Base-by-base conservation (phyloP, 1,140 invertebrate genomes). In the Gerris buenoi region DNA sequence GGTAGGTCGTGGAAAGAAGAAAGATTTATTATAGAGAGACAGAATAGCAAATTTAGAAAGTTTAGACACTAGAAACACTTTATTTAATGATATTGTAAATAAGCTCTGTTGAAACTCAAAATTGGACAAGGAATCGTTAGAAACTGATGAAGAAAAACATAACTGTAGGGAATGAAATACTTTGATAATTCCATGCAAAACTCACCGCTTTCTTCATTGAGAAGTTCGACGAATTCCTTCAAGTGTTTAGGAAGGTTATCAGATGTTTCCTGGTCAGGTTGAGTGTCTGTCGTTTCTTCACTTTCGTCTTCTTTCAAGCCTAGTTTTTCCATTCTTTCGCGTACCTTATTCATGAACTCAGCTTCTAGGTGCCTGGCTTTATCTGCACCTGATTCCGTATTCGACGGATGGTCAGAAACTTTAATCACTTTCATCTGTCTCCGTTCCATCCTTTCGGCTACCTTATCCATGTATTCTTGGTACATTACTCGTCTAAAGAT, bases 391-490 rank as follows among this genome's bases (percentile, higher is more conserved):
- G 62, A 56, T 25, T 22, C 25, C n/a, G 59, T 60, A 13, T 66
- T 74, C 25, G 27, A 72, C 73, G 68, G 66, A 73, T 68, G 66
- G 73, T 75, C 61, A 63, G 72, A 70, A 63, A 91, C 84, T 78
- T 89, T 89, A 22, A 92, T 86, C 18, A 90, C 81, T 76, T 88
- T 90, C 27, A 88, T 83, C 62, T 88, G 83, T 65, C 86, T 87
- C 27, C 89, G 80, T 73, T 90, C 84, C 70, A 88, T 84, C n/a
- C 88, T 81, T 76, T 89, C 87, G 1, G 85, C 81, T 64, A 91
- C 84, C 78, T 90, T 86, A 72, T 82, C 79, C 74, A 89, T 83
- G 76, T 90, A 92, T 76, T 92, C 90, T 68, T 87, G 81, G 73
- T 88, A 90, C 88, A 92, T 91, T 74, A 84, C 81, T 68, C 86